These are phyloP conservation scores for Drosophila affinis DNA, from an alignment of 2,888 invertebrate genomes.

Conservation along the genomic window DNA sequence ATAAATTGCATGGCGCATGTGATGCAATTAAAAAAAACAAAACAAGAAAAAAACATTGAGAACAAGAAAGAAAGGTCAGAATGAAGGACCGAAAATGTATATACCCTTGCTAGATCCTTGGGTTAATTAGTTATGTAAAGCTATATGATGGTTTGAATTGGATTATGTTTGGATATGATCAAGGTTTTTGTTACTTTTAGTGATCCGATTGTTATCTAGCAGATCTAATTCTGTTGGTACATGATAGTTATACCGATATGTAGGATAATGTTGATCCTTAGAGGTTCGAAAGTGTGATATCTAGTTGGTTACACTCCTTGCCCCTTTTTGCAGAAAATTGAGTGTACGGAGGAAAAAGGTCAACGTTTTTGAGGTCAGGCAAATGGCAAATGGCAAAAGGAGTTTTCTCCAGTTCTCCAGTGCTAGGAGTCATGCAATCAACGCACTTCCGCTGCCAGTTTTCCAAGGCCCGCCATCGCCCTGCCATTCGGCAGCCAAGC, in stretches of 20 bases:
- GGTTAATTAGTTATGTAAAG: too few species aligned
- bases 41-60: constrained; percentile 33
- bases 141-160: too few species aligned
- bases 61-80: background rate
- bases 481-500: constrained; percentile 13
- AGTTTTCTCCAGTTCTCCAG: constrained; percentile 3
- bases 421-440: constrained; percentile 55
- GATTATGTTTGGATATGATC: background rate
- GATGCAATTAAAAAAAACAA: constrained; percentile 56
- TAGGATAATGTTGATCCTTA: too few species aligned
- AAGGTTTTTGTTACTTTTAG: background rate
- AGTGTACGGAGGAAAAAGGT: constrained; percentile 52
- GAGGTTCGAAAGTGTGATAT: background rate
- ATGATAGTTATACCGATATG: too few species aligned
- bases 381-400: constrained; percentile 43
- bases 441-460: constrained; percentile 68
- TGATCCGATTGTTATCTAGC: too few species aligned
- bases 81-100: background rate
- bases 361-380: constrained; percentile 62
- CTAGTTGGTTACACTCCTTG: too few species aligned
- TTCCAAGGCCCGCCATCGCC: background rate
- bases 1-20: constrained; percentile 66
- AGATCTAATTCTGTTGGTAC: too few species aligned
- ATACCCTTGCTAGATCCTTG: background rate
- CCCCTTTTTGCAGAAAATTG: background rate